Conservation (phyloP, 2,888 invertebrate species). For the Drosophila maculinotata region DNA sequence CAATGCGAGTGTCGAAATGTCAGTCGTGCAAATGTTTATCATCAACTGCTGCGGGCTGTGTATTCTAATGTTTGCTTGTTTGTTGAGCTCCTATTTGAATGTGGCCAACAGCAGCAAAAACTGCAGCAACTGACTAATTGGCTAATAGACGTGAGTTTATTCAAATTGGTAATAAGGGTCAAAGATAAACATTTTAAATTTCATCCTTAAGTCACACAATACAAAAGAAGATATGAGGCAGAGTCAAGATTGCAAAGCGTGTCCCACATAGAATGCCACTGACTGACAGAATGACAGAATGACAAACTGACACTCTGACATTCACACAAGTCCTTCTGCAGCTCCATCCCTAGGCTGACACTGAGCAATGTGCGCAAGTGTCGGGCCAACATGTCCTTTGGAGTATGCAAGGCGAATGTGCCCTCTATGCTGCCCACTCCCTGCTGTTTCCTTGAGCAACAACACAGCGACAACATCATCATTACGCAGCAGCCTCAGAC, state of each 20-base stretch:
- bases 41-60: slow-evolving; percentile 46
- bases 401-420: slow-evolving; percentile 17
- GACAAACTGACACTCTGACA: slow-evolving; percentile 29
- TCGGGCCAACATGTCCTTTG: slow-evolving; percentile 21
- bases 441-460: neutral
- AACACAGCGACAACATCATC: slow-evolving; percentile 28
- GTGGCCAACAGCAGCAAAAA: slow-evolving; percentile 4
- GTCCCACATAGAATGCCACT: slow-evolving; percentile 26
- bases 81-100: slow-evolving; percentile 13
- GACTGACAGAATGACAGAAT: slow-evolving; percentile 15
- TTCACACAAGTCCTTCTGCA: slow-evolving; percentile 20
- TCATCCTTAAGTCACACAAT: slow-evolving; percentile 12
- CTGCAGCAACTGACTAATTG: slow-evolving; percentile 9
- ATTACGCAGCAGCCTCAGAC: slow-evolving; percentile 18
- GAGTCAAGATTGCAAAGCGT: neutral
- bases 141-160: slow-evolving; percentile 31
- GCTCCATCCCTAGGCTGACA: slow-evolving; percentile 31
- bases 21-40: slow-evolving; percentile 30
- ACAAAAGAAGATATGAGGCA: neutral
- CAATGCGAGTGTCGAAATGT: slow-evolving; percentile 26
- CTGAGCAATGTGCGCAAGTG: slow-evolving; percentile 47
- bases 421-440: neutral
- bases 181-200: slow-evolving; percentile 1
- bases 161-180: neutral
- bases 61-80: slow-evolving; percentile 28